Percentiles rank a stretch among this genome's conserved stretches.
Conservation (phyloP, 2,888 invertebrate genomes). For the Drosophila lacicola region DNA sequence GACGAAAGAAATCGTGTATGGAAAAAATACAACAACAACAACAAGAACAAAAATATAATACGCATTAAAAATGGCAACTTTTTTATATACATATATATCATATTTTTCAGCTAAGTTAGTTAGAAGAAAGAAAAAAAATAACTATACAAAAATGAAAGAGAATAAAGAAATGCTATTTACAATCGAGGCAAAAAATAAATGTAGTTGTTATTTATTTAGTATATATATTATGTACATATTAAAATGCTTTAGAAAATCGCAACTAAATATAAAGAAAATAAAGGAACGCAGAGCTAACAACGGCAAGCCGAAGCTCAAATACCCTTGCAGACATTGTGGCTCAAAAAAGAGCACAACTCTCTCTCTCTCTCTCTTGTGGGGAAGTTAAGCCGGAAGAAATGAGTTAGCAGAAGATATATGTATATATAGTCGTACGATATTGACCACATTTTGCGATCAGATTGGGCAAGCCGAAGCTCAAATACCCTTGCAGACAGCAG, state of each 20-base stretch:
- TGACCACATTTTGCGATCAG: no score
- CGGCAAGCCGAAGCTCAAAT: no score
- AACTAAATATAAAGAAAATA: conserved; percentile 12
- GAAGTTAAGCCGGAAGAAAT: no score
- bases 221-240: conserved; percentile 13
- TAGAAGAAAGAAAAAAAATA: conserved; percentile 13
- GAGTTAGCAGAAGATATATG: no score
- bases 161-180: conserved; percentile 9
- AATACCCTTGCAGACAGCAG: no score
- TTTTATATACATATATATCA: conserved; percentile 2
- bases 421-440: no score
- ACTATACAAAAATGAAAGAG: conserved; percentile 3
- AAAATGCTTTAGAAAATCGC: conserved; percentile 4
- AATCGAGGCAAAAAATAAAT: conserved; percentile 13
- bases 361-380: no score
- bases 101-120: conserved; percentile 36
- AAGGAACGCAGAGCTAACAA: no score
- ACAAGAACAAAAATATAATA: conserved; percentile 56
- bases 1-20: conserved; percentile 10
- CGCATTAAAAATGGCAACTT: conserved; percentile 38
- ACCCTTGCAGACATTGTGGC: no score
- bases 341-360: no score
- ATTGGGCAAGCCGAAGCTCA: no score
- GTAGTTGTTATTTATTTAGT: background rate
- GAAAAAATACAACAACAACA: conserved; percentile 43